A percentile compares a stretch with the other conserved stretches of the same genome.
phyloP scores from a whole-genome alignment of 2,797 vertebrate species.

The Eurystomus glaucurus region DNA sequence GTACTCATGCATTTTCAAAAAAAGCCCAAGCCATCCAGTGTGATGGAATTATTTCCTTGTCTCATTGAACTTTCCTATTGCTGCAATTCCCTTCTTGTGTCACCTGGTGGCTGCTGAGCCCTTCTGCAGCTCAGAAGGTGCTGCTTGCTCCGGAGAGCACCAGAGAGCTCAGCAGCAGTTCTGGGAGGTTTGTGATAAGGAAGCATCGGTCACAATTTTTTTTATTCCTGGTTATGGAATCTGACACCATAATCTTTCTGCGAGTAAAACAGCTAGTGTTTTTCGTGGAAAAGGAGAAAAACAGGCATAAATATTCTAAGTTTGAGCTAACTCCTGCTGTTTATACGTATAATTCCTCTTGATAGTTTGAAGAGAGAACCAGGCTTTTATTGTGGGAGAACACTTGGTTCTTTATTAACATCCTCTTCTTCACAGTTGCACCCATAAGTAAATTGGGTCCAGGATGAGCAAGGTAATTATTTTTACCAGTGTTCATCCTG shows the following conservation, averaged over 20 bases:
- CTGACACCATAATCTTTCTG: not conserved
- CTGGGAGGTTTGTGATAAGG: not conserved
- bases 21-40: accelerated
- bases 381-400: not conserved
- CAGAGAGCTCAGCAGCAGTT: not conserved
- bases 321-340: not conserved
- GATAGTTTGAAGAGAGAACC: not conserved
- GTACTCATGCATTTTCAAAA: accelerated
- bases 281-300: not conserved
- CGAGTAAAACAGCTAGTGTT: not conserved
- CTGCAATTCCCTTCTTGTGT: conserved; percentile 55
- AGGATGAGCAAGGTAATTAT: not conserved
- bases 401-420: not conserved
- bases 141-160: not conserved
- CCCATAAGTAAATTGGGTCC: not conserved
- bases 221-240: not conserved
- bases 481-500: not conserved
- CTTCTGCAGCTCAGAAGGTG: conserved; percentile 25
- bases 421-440: not conserved
- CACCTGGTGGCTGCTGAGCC: conserved; percentile 65
- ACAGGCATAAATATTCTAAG: not conserved
- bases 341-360: not conserved
- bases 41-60: not conserved
- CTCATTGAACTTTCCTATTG: not conserved
- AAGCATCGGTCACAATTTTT: not conserved